Percentiles rank a stretch among this genome's conserved stretches.
Conservation (phyloP, 64 coral and sea anemone genomes). For the Montipora foliosa region DNA sequence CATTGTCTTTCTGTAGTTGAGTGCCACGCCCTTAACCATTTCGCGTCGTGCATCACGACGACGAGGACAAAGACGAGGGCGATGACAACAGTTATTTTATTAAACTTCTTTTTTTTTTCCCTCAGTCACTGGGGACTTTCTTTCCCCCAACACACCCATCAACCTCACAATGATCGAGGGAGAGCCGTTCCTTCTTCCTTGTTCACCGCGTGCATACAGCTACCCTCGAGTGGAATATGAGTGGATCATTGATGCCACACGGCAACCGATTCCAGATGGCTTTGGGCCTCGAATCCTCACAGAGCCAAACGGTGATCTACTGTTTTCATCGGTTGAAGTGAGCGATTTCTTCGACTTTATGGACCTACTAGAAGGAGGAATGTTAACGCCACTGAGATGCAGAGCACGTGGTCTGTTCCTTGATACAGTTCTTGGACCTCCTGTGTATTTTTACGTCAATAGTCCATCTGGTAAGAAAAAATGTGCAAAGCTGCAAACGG, state of each 20-base stretch:
- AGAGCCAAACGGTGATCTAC: constrained; percentile 16
- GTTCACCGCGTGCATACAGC: constrained; percentile 16
- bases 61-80: no score
- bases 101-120: no score
- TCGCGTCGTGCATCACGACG: no score
- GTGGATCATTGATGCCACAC: neutral
- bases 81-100: no score
- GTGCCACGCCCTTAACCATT: no score
- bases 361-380: neutral
- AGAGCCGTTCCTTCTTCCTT: constrained; percentile 3
- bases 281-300: neutral
- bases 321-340: neutral
- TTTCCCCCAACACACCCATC: neutral
- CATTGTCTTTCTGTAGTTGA: neutral
- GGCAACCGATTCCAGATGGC: neutral
- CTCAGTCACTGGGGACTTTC: neutral
- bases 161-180: neutral
- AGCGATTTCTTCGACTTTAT: neutral
- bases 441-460: neutral
- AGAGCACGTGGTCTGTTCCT: neutral
- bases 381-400: neutral
- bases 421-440: neutral
- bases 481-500: no score
- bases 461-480: neutral
- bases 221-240: neutral